Evolutionary conservation across 2,113 vertebrate species (phyloP), one percentile per base, ranked within the genome.

Genomic region (Physeter macrocephalus): DNA sequence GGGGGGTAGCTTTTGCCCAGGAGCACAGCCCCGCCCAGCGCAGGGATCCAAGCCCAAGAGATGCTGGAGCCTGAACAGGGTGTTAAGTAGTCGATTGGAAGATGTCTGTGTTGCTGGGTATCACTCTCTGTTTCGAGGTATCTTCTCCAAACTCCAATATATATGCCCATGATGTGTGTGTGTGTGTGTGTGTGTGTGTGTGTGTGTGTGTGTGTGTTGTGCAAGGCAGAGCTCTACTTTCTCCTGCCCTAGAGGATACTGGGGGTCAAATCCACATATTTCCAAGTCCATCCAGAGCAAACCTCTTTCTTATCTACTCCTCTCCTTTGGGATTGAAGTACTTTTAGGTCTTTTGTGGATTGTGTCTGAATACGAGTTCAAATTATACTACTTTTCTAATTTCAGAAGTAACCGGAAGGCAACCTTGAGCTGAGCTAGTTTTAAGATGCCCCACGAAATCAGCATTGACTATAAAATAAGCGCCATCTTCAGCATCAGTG

Each of bases 1-100:
- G 12, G 1, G 2, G 23, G 12, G 1, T 15, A 20, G 9, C 6
- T 5, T 66, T n/a, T 15, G 18, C 12, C 36, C 69, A 74, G 21
- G 5, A 72, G 25, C 15, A 3, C 1, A 12, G 13, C 10, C 17
- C 25, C 3, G 4, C 39, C 34, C 20, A n/a, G n/a, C 11, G 0
- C 36, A 18, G 31, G 39, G 13, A 3, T 11, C 18, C 14, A 18
- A 59, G 34, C 21, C 46, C n/a, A 18, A 17, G 64, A 0, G 9
- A 64, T 3, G 3, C 61, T 6, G 36, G 43, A 5, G 31, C 21
- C 69, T 18, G 1, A 20, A n/a, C 8, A 23, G 1, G 43, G 29
- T 36, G 3, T 6, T 75, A 46, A 69, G 49, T 36, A n/a, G 29
- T 41, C 20, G 0, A 6, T 34, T 7, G 69, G n/a, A 87, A 71